Conservation (phyloP, 1,140 invertebrate genomes). For the Ceratina japonica region DNA sequence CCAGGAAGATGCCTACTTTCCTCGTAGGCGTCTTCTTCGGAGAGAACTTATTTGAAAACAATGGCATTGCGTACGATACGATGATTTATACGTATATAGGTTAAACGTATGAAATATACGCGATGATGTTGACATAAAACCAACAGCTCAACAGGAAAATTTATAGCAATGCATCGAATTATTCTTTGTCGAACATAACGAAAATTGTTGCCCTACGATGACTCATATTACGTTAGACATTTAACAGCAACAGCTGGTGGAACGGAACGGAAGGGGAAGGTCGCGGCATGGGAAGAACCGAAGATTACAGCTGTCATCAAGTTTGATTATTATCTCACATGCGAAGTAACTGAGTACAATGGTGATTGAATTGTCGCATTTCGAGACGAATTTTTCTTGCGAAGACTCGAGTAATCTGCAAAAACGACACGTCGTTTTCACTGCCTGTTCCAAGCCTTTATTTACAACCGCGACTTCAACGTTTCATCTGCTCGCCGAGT, state of each 20-base stretch:
- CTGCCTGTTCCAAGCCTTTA: not conserved
- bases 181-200: no score
- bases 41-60: conserved; percentile 70
- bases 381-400: not conserved
- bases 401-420: not conserved
- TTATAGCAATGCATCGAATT: not conserved
- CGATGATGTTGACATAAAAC: not conserved
- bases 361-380: no score
- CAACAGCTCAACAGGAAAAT: not conserved
- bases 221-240: no score
- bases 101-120: not conserved
- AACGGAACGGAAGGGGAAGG: no score
- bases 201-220: no score
- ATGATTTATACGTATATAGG: not conserved
- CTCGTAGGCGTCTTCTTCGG: conserved; percentile 61
- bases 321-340: no score
- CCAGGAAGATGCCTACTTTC: conserved; percentile 77
- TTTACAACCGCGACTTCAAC: not conserved
- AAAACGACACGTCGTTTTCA: not conserved
- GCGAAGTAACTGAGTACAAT: no score
- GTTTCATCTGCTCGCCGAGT: not conserved
- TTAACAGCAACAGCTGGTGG: no score
- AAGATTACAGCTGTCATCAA: no score
- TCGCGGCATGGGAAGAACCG: no score
- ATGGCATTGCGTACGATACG: conserved; percentile 58